phyloP scores from a whole-genome alignment of 2,797 vertebrate genomes.

The Alauda arvensis region DNA sequence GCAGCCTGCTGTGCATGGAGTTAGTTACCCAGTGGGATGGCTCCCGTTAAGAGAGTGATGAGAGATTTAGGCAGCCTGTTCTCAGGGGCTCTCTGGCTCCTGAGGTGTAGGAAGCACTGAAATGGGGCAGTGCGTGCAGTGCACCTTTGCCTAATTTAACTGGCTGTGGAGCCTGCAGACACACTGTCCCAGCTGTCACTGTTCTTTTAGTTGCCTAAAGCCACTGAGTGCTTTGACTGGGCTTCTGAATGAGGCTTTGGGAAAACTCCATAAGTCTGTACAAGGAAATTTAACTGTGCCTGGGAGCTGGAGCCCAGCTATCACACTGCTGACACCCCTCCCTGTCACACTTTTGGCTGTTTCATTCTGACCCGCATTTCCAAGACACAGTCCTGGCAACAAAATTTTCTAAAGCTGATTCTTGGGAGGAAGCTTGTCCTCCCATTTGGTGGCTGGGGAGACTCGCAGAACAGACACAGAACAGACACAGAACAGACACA shows the following conservation, averaged over 20 bases:
- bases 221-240: not conserved
- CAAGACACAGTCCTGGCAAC: not conserved
- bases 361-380: fast-evolving
- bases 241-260: not conserved
- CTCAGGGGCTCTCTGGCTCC: not conserved
- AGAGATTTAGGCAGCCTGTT: conserved; percentile 23
- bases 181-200: fast-evolving
- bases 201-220: not conserved
- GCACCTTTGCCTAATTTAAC: not conserved
- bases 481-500: fast-evolving
- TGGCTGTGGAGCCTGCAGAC: not conserved
- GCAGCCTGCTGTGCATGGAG: not conserved
- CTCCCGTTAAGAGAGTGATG: not conserved
- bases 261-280: fast-evolving
- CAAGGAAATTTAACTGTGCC: not conserved
- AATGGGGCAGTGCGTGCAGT: fast-evolving
- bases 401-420: not conserved
- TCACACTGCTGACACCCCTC: not conserved
- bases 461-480: not conserved
- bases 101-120: not conserved
- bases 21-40: not conserved
- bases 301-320: not conserved
- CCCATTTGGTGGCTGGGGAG: not conserved
- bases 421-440: not conserved
- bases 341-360: not conserved